These are phyloP conservation scores for Stenichneumon culpator DNA, from an alignment of 2,888 invertebrate genomes.

Conservation along the genomic window DNA sequence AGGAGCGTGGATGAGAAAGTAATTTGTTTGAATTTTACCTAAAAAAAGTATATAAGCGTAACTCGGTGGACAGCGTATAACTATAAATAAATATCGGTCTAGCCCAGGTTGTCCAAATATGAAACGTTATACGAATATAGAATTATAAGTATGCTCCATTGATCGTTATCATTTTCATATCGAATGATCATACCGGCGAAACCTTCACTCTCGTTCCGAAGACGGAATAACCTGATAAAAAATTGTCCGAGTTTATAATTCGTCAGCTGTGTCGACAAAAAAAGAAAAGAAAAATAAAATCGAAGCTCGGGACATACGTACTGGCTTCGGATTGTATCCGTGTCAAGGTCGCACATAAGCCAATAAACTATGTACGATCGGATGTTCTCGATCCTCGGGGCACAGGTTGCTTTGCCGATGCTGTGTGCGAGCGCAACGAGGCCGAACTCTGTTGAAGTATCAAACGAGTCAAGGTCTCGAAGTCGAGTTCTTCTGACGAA, in stretches of 20 bases:
- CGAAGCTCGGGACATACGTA: too few species aligned
- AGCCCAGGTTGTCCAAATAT: slow-evolving; percentile 45
- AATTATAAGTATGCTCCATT: slow-evolving; percentile 49
- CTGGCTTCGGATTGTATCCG: slow-evolving; percentile 14
- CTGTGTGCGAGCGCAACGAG: slow-evolving; percentile 47
- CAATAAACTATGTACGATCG: slow-evolving; percentile 34
- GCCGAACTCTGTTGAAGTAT: slow-evolving; percentile 44
- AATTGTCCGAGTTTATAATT: slow-evolving; percentile 18
- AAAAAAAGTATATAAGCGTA: slow-evolving; percentile 18
- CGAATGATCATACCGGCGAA: slow-evolving; percentile 44
- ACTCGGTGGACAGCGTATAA: slow-evolving; percentile 13
- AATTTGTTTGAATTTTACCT: background rate
- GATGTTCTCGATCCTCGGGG: slow-evolving; percentile 35
- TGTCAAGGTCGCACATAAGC: slow-evolving; percentile 50
- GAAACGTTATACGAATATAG: slow-evolving; percentile 31
- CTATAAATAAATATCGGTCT: background rate
- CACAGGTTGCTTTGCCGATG: slow-evolving; percentile 26
- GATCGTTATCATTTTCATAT: slow-evolving; percentile 63
- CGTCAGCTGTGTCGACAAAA: slow-evolving; percentile 14
- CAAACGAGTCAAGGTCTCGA: slow-evolving; percentile 62
- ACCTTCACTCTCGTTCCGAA: background rate
- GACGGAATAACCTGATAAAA: background rate
- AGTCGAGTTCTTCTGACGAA: slow-evolving; percentile 46
- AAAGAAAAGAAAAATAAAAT: background rate
- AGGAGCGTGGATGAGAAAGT: slow-evolving; percentile 11